Base-by-base conservation (phyloP, 1,140 invertebrate species). In the Pristionchus pacificus region DNA sequence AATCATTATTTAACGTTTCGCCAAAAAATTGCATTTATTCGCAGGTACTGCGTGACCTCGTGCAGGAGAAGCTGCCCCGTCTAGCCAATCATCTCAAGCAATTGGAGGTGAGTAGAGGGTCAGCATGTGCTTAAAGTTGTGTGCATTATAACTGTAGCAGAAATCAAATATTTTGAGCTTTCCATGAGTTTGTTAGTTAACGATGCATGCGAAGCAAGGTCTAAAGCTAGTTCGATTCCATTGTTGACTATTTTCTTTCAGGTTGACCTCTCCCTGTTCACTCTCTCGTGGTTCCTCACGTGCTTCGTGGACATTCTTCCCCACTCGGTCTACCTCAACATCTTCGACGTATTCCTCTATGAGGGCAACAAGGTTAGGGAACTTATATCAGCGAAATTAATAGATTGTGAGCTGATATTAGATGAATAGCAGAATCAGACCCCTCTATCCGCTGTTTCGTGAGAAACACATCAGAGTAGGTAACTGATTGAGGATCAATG, bases 211-310 rank as follows among this genome's bases (percentile, higher is more conserved):
- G n/a, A n/a, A n/a, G n/a, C n/a, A n/a, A n/a, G n/a, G n/a, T n/a
- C 38, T 10, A 49, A 49, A 19, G 6, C 38, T 19, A 49, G 19
- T 6, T 49, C 38, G 38, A 49, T 49, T 49, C 38, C 38, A 10
- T 49, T 10, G 38, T 49, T 49, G 6, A 49, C 19, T 49, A 19
- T 49, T 6, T 25, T 33, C n/a, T 49, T 65, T 65, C 63, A 65
- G 63, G 67, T 75, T 0, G 88, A 88, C 75, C 73, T 88, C n/a
- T 85, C 86, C 2, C 80, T 88, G 2, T 87, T 87, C 79, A 86
- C 87, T 15, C 87, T 88, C 71, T 87, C 87, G 77, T 88, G 88
- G 88, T 88, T 88, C 81, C 78, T 88, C 19, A 88, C 88, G 15
- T 78, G 88, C 31, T 88, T 88, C 82, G 86, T 88, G 14, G 88